Evolutionary conservation across 2,113 vertebrate genomes (phyloP), one percentile per base, ranked within the genome.

Genomic region (Tetraodon nigroviridis): DNA sequence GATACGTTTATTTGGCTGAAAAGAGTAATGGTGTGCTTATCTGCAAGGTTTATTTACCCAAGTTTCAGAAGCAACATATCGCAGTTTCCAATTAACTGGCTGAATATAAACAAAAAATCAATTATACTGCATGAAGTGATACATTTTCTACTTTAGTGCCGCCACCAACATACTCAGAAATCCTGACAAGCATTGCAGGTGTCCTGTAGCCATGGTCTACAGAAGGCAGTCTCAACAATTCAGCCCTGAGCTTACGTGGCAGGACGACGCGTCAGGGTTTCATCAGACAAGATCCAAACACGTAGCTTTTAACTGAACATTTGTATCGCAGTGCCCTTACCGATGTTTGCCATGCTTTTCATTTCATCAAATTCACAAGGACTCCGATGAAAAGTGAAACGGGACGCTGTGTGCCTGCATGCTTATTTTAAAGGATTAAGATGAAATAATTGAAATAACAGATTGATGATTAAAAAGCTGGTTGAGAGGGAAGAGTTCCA

Each of bases 221-320:
- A 57, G 58, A 75, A 56, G 57, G 71, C 48, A 67, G 73, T 71
- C 55, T 20, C 54, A 74, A 55, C 70, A 67, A 88, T 86, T 85
- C 82, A 54, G 42, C 62, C 77, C 75, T 56, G 69, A 67, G 50
- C 73, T 81, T 77, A 50, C 76, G 80, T 57, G 80, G 80, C 84
- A 64, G 67, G 46, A 61, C 55, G 20, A 65, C 64, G 65, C 50
- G 61, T 79, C 74, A 69, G 60, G 60, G 52, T 27, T 40, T 49
- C 73, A 45, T 79, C 69, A 72, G 67, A 63, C 64, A 37, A 69
- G 66, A 86, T 84, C 79, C 79, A 48, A 79, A 80, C 75, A 81
- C 61, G 62, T 55, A 71, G 70, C 68, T 78, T 82, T 87, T 84
- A 87, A 86, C 82, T 84, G 73, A 76, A 50, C 53, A 44, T 58